Evolutionary conservation across 1,140 invertebrate species (phyloP).

Genomic region (Formica exsecta): DNA sequence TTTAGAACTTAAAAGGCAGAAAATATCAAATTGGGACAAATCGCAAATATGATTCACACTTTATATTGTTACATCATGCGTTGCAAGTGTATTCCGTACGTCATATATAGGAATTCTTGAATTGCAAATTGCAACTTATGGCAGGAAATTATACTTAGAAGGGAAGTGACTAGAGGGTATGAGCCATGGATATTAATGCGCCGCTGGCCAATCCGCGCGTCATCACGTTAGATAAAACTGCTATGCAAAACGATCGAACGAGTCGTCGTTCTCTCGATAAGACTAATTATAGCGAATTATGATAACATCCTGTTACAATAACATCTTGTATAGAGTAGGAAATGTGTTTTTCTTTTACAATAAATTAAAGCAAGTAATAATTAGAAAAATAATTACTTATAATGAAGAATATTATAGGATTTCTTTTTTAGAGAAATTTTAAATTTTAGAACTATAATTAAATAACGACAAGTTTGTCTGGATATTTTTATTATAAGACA

Average conservation of each 20-base stretch:
- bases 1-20: not conserved
- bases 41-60: not conserved
- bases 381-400: not conserved
- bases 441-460: not conserved
- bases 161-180: slow-evolving; percentile 29
- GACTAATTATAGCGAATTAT: slow-evolving; percentile 32
- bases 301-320: slow-evolving; percentile 22
- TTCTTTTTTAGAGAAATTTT: not conserved
- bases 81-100: not conserved
- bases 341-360: not conserved
- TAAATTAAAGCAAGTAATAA: not conserved
- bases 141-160: slow-evolving; percentile 30
- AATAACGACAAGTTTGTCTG: not conserved
- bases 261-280: slow-evolving; percentile 40
- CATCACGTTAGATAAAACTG: slow-evolving; percentile 46
- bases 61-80: not conserved
- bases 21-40: not conserved
- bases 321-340: slow-evolving; percentile 1
- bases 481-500: not conserved
- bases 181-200: slow-evolving; percentile 13
- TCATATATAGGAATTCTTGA: slow-evolving; percentile 25
- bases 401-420: not conserved
- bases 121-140: slow-evolving; percentile 32
- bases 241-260: slow-evolving; percentile 14
- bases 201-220: slow-evolving; percentile 27